Base-by-base conservation (phyloP, 2,888 invertebrate species). In the Cephus runcator region DNA sequence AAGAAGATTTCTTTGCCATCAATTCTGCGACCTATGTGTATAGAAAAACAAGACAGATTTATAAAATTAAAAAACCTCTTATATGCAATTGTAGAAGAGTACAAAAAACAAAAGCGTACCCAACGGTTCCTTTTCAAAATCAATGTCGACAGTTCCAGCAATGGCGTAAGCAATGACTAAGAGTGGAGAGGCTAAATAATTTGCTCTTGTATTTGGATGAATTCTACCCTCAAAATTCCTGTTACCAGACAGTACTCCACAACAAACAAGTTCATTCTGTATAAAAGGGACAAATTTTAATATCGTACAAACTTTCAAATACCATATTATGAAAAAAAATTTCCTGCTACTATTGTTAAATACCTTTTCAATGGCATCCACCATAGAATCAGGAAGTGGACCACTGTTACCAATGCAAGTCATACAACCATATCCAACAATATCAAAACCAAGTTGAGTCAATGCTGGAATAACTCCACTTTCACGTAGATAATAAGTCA, bases 401-500 rank as follows among this genome's bases (percentile, higher is more conserved):
- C 99, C 99, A 9, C 98, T 98, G 93, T 99, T 99, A 0, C 99
- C 99, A 85, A 99, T 99, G 90, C 99, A 99, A 0, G 99, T 99
- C 99, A 99, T 99, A 91, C 99, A 99, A 0, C 99, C 99, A 89
- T 99, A 99, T n/a, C 99, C 99, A 1, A 99, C 98, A 75, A 98
- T 95, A 90, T 97, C 95, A 91, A 99, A 99, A 11, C 99, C 99
- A 1, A 99, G 93, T 89, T 96, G 93, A 85, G 96, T 95, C 77
- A 99, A 92, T 86, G 96, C 96, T 0, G 98, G 97, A 30, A 97
- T 94, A 2, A 99, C 98, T 0, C 98, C 98, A 1, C 98, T 98
- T 90, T 98, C 98, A 89, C 92, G 91, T 11, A 97, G 92, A 90
- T 97, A 97, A 90, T 98, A 98, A 0, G 98, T 98, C 35, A 98